A percentile compares a stretch with the other conserved stretches of the same genome.
Evolutionary conservation across 2,888 invertebrate genomes (phyloP).

Genomic region (Steinernema scapterisci): DNA sequence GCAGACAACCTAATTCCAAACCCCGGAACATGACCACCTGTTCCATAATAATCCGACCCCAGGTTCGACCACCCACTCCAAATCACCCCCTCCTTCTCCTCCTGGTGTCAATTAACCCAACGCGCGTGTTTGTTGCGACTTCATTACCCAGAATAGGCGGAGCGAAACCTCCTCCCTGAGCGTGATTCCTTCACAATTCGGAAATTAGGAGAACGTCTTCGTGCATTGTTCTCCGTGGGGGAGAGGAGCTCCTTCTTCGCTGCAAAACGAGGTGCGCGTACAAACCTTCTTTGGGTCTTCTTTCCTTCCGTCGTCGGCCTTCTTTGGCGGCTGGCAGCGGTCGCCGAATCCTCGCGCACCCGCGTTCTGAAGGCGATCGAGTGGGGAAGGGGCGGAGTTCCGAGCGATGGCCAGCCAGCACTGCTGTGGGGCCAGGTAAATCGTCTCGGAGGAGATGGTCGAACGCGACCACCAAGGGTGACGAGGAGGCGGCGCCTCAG

Average conservation of each 20-base stretch:
- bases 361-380: too few relatives aligned
- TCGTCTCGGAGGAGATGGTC: not conserved
- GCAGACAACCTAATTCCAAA: too few relatives aligned
- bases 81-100: too few relatives aligned
- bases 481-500: slow-evolving; percentile 13
- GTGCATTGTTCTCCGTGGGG: not conserved
- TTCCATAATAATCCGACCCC: too few relatives aligned
- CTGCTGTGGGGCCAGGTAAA: not conserved
- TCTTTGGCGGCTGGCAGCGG: not conserved
- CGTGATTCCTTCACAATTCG: not conserved
- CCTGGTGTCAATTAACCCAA: not conserved
- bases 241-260: not conserved
- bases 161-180: too few relatives aligned
- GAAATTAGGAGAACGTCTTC: too few relatives aligned
- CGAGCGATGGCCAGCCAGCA: not conserved
- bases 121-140: not conserved
- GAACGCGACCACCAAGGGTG: slow-evolving; percentile 18
- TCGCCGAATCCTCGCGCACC: too few relatives aligned
- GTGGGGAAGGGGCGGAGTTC: not conserved
- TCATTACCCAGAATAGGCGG: not conserved
- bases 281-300: not conserved
- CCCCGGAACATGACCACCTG: too few relatives aligned
- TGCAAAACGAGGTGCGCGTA: not conserved
- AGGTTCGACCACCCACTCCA: too few relatives aligned
- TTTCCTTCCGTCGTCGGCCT: too few relatives aligned